phyloP scores from a whole-genome alignment of 1,140 invertebrate genomes.

The Oryctes rhinoceros region DNA sequence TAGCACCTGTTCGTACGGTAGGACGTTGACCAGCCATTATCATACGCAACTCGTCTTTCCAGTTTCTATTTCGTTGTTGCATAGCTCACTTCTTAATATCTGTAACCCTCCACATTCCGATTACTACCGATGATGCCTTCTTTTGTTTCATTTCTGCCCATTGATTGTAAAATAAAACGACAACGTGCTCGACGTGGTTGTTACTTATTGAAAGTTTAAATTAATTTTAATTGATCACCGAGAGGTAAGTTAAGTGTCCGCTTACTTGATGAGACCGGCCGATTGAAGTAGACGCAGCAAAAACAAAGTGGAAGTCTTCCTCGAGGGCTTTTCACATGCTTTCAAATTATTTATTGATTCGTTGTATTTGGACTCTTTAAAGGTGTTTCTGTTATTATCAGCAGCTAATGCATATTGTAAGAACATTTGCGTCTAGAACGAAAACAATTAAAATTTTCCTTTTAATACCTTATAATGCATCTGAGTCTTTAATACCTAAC shows the following conservation, averaged over 20 bases:
- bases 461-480: too few species aligned
- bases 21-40: slow-evolving; percentile 58
- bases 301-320: too few species aligned
- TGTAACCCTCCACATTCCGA: slow-evolving; percentile 40
- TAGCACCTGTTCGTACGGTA: slow-evolving; percentile 57
- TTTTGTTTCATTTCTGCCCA: slow-evolving; percentile 34
- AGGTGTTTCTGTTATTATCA: too few species aligned
- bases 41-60: slow-evolving; percentile 59
- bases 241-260: slow-evolving; percentile 8
- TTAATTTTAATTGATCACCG: slow-evolving; percentile 31
- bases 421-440: too few species aligned
- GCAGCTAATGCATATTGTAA: too few species aligned
- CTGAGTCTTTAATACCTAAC: too few species aligned
- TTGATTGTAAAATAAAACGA: slow-evolving; percentile 26
- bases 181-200: slow-evolving; percentile 1
- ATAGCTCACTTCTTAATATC: slow-evolving; percentile 39
- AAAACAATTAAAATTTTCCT: too few species aligned
- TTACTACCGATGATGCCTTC: slow-evolving; percentile 19
- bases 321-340: too few species aligned
- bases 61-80: slow-evolving; percentile 57
- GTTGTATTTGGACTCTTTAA: too few species aligned
- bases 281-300: too few species aligned
- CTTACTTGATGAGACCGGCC: neutral
- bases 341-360: too few species aligned
- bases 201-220: slow-evolving; percentile 31